phyloP scores from a whole-genome alignment of 2,797 vertebrate species.

The Dryobates pubescens region DNA sequence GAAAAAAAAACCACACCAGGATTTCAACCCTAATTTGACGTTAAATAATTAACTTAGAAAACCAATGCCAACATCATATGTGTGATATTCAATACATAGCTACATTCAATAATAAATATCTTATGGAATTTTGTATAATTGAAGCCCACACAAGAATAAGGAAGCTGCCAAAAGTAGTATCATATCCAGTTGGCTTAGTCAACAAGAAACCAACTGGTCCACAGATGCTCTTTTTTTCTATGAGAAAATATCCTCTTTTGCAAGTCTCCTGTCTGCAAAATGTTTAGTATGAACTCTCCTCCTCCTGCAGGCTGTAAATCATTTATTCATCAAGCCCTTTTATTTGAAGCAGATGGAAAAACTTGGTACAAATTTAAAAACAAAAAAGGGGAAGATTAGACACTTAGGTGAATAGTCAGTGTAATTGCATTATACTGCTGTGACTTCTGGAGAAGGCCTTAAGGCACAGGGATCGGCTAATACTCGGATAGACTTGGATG shows the following conservation, averaged over 20 bases:
- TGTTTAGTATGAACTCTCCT: slow-evolving; percentile 30
- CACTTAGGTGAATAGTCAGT: slow-evolving; percentile 15
- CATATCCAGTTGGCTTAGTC: slow-evolving; percentile 35
- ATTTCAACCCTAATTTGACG: background rate
- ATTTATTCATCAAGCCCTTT: slow-evolving; percentile 66
- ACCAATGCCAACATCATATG: background rate
- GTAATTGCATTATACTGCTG: background rate
- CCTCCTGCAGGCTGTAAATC: slow-evolving; percentile 54
- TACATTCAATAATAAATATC: slow-evolving; percentile 36
- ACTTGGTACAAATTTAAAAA: slow-evolving; percentile 32
- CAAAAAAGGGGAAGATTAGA: slow-evolving; percentile 24
- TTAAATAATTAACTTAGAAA: slow-evolving; percentile 45
- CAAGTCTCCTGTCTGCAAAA: slow-evolving; percentile 44
- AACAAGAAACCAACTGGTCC: slow-evolving; percentile 59
- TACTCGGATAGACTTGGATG: background rate
- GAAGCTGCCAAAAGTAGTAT: slow-evolving; percentile 40
- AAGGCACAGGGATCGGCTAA: background rate
- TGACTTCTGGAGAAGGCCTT: background rate
- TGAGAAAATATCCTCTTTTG: slow-evolving; percentile 37
- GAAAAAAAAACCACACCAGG: background rate
- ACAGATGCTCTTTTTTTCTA: slow-evolving; percentile 56
- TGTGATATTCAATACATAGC: background rate
- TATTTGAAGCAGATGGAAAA: slow-evolving; percentile 52
- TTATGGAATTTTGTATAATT: slow-evolving; percentile 15
- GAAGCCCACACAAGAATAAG: slow-evolving; percentile 42